phyloP scores from a whole-genome alignment of 2,113 vertebrate genomes.

The Rissa tridactyla region DNA sequence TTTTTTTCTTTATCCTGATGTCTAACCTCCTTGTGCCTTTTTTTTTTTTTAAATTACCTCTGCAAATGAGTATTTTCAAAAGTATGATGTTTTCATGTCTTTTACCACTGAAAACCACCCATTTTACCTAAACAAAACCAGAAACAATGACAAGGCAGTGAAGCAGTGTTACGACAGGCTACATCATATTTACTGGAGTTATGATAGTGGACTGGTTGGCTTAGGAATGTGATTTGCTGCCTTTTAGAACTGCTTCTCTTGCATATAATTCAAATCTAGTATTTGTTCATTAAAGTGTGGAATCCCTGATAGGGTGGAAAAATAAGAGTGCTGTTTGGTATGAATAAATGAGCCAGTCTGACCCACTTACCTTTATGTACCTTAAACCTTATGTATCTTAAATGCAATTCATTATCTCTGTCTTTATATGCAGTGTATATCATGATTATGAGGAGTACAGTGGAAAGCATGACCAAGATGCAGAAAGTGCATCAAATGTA shows the following conservation, averaged over 20 bases:
- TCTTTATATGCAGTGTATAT: not conserved
- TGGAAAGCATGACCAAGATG: not conserved
- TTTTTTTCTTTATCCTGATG: not conserved
- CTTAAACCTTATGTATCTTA: not conserved
- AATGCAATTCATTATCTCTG: too few species aligned
- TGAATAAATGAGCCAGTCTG: not conserved
- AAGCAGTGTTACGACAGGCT: not conserved
- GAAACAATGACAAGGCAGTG: not conserved
- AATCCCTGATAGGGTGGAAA: not conserved
- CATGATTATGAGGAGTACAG: not conserved
- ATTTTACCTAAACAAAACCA: slow-evolving; percentile 1
- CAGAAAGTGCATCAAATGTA: not conserved
- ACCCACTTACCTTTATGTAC: not conserved
- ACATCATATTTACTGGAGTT: not conserved
- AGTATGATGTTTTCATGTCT: slow-evolving; percentile 12
- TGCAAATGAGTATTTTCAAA: slow-evolving; percentile 15
- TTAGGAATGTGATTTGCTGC: not conserved
- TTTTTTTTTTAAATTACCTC: not conserved
- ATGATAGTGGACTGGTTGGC: not conserved
- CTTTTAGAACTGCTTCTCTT: slow-evolving; percentile 22
- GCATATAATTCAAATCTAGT: not conserved
- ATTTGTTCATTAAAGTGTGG: not conserved
- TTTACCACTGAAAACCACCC: slow-evolving; percentile 4
- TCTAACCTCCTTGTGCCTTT: not conserved
- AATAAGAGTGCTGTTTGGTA: not conserved